These are phyloP conservation scores for Alexandromys fortis DNA, from an alignment of 2,113 vertebrate genomes.

Conservation along the genomic window DNA sequence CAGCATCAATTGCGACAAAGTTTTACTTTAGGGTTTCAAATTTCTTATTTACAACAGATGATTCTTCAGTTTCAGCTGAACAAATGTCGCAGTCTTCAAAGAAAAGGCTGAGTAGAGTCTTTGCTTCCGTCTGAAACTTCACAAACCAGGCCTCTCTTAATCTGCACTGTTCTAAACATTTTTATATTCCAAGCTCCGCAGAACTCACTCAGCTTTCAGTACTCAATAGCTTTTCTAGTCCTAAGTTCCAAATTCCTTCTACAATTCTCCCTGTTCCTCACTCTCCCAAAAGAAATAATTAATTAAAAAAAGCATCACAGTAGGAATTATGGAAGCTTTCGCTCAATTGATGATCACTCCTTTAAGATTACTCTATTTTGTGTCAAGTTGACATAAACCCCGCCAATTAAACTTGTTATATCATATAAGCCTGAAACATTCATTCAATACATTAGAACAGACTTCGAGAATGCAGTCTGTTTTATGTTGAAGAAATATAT, in stretches of 20 bases:
- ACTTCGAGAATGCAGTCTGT: not conserved
- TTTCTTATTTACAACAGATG: not conserved
- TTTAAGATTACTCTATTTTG: not conserved
- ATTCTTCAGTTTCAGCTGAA: not conserved
- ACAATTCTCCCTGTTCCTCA: not conserved
- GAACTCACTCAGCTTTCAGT: not conserved
- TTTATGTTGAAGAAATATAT: not conserved
- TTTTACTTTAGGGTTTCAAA: too few species aligned
- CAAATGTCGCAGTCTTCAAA: not conserved
- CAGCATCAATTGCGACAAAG: too few species aligned
- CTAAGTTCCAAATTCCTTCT: not conserved
- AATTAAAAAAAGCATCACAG: not conserved
- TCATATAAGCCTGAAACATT: not conserved
- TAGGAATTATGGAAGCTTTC: not conserved
- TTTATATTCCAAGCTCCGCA: not conserved
- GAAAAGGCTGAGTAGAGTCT: not conserved
- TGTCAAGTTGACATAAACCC: not conserved
- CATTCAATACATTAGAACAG: not conserved
- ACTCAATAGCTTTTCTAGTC: not conserved
- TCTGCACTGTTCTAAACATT: too few species aligned
- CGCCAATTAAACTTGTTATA: not conserved
- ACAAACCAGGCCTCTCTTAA: not conserved
- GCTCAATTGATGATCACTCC: too few species aligned
- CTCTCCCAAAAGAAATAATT: not conserved
- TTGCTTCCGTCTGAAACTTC: not conserved